These are phyloP conservation scores for Python bivittatus DNA, from an alignment of 2,113 vertebrate species.

Conservation along the genomic window DNA sequence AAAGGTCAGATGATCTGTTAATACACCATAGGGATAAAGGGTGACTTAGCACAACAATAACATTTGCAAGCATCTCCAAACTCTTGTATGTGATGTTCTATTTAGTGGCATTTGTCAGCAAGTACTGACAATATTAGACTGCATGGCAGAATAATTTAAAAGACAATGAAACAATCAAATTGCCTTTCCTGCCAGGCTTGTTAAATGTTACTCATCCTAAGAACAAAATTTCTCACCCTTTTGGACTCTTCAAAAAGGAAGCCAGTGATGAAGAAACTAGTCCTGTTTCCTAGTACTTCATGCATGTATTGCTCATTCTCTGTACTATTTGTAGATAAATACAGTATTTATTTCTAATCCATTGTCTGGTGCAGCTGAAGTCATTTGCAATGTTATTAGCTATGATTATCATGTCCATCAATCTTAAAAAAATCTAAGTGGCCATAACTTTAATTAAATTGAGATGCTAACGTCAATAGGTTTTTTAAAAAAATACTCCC, in stretches of 20 bases:
- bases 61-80: slow-evolving; percentile 21
- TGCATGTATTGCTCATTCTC: not conserved
- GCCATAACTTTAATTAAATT: not conserved
- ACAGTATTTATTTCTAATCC: not conserved
- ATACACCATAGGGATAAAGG: slow-evolving; percentile 37
- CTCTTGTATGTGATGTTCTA: slow-evolving; percentile 21
- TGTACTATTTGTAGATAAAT: not conserved
- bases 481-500: not conserved
- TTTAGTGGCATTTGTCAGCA: slow-evolving; percentile 39
- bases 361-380: not conserved
- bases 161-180: slow-evolving; percentile 6
- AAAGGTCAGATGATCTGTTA: slow-evolving; percentile 67
- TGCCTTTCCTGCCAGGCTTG: not conserved
- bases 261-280: slow-evolving; percentile 4
- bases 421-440: not conserved
- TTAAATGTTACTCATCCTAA: not conserved
- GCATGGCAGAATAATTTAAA: slow-evolving; percentile 33
- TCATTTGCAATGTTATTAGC: not conserved
- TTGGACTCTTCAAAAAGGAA: slow-evolving; percentile 16
- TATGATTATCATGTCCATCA: not conserved
- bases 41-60: slow-evolving; percentile 41
- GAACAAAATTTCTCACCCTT: slow-evolving; percentile 22
- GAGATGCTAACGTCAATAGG: not conserved
- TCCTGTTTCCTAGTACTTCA: not conserved
- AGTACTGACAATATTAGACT: slow-evolving; percentile 33